A percentile compares a stretch with the other conserved stretches of the same genome.
Evolutionary conservation across 2,888 invertebrate species (phyloP).

Genomic region (Andrena fulva): DNA sequence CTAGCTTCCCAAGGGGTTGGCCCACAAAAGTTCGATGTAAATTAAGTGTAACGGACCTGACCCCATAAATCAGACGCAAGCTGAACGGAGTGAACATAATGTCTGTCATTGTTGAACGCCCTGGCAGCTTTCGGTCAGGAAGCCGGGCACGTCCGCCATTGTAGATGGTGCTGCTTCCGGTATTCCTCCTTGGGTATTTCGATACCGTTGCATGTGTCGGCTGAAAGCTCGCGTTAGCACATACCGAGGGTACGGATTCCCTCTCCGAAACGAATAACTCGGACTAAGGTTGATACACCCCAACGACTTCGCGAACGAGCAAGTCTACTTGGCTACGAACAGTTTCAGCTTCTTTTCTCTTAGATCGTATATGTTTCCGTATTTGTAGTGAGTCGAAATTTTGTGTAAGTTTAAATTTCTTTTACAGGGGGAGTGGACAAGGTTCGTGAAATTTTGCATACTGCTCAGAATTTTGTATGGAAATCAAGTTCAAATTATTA

Average conservation of each 20-base stretch:
- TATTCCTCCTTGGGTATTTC: conserved; percentile 35
- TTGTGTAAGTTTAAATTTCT: not conserved
- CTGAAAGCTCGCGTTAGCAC: conserved; percentile 45
- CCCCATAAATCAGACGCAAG: conserved; percentile 24
- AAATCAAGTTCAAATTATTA: no score
- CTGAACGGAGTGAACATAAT: conserved; percentile 30
- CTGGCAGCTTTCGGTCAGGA: conserved; percentile 22
- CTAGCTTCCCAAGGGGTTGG: not conserved
- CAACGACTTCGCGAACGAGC: conserved; percentile 20
- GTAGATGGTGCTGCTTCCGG: conserved; percentile 42
- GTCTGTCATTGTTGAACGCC: conserved; percentile 43
- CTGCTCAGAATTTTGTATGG: no score
- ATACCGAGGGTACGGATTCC: conserved; percentile 20
- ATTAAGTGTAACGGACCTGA: conserved; percentile 20
- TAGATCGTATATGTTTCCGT: not conserved
- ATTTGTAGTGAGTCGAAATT: not conserved
- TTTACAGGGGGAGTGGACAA: no score
- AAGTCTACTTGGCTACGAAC: not conserved
- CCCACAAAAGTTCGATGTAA: conserved; percentile 15
- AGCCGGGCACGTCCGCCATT: conserved; percentile 52
- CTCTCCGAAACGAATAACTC: not conserved
- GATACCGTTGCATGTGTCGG: conserved; percentile 35
- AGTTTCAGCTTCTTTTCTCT: not conserved
- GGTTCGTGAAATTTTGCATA: no score
- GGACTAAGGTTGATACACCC: not conserved